A percentile compares a stretch with the other conserved stretches of the same genome.
Conservation (phyloP, 2,113 vertebrate species). For the Panthera leo region DNA sequence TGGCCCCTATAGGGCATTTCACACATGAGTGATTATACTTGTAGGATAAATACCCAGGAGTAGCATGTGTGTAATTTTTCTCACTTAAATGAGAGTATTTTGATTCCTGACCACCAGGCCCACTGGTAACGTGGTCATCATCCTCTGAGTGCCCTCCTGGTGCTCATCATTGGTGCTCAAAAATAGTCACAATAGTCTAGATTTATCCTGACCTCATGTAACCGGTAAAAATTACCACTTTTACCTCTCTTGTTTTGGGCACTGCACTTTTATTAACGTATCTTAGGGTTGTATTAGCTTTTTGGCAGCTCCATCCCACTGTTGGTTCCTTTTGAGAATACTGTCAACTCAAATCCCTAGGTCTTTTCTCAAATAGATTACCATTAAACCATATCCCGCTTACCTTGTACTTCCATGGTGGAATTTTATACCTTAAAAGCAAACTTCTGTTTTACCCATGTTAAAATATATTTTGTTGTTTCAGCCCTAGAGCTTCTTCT, state of each 20-base stretch:
- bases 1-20: not conserved
- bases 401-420: not conserved
- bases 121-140: not conserved
- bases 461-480: constrained; percentile 10
- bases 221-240: not conserved
- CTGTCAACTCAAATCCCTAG: not conserved
- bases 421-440: constrained; percentile 30
- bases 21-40: not conserved
- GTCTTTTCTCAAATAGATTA: not conserved
- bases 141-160: not conserved
- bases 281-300: not conserved
- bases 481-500: not conserved
- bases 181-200: not conserved
- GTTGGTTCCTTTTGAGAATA: constrained; percentile 41
- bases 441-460: not conserved
- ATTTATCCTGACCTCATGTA: constrained; percentile 23
- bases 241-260: not conserved
- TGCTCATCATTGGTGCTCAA: not conserved
- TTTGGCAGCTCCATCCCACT: not conserved
- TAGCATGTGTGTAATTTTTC: not conserved
- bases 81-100: not conserved
- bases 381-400: not conserved
- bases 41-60: not conserved
- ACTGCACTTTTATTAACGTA: not conserved
- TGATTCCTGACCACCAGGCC: not conserved